Base-by-base conservation (phyloP, 2,888 invertebrate species). In the Pseudococcus jackbeardsleyi region DNA sequence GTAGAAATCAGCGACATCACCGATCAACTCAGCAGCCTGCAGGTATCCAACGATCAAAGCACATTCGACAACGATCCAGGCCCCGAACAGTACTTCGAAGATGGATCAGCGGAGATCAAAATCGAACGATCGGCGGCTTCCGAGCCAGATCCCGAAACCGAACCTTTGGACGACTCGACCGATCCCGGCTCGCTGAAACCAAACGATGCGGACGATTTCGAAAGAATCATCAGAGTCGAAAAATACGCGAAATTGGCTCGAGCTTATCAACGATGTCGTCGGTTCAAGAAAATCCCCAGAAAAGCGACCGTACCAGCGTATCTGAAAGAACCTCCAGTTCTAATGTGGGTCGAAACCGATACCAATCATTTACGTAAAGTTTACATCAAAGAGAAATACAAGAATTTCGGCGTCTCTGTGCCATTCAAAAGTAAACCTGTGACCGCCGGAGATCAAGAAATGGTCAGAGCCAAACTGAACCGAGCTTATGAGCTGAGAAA, bases 401-500 rank as follows among this genome's bases (percentile, higher is more conserved):
- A 79, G n/a, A 42, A 79, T 79, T 79, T 79, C n/a, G 79, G 79
- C 0, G 17, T 8, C 15, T n/a, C 79, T 6, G 19, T 8, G n/a
- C 79, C 79, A 9, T 42, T 79, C 4, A 79, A 46, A 17, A 46
- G 46, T n/a, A 72, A 72, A 72, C 68, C 68, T 1, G 26, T 72
- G 0, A 33, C 33, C 12, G 68, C 15, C 12, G 22, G 26, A 4
- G 33, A 72, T 72, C 33, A 26, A 1, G 33, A 72, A 26, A 33
- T 15, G 12, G 12, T 33, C 5, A 4, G 33, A 0, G 5, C 68
- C 26, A 79, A 79, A 42, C 1, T 79, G 7, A 79, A 79, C 19
- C 42, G 42, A 79, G 79, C 79, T 17, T 79, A n/a, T 11, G 79
- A 79, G 79, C n/a, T 79, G 42, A 79, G 79, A 12, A 79, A 79